Evolutionary conservation across 2,888 invertebrate genomes (phyloP).

Genomic region (Saturnia japonica): DNA sequence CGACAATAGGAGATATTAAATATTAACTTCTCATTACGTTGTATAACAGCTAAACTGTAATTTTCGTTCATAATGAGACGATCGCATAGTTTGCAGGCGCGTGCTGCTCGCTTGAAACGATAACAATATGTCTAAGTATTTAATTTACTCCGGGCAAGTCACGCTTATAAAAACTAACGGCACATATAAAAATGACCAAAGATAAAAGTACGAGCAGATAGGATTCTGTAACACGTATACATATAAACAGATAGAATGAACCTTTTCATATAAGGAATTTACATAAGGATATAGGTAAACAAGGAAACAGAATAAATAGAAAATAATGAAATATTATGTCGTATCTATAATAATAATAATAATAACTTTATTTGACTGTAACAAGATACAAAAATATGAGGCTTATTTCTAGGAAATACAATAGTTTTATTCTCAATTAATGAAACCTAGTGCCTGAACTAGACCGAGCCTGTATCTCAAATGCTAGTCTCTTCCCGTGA

Average conservation of each 20-base stretch:
- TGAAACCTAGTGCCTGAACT: too few relatives aligned
- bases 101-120: neutral
- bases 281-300: neutral
- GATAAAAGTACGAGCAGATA: neutral
- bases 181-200: neutral
- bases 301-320: neutral
- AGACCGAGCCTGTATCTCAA: too few relatives aligned
- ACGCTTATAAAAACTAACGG: constrained; percentile 1
- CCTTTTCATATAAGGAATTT: neutral
- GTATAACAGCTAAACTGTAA: neutral
- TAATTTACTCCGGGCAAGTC: constrained; percentile 4
- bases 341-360: too few relatives aligned
- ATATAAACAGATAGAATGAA: neutral
- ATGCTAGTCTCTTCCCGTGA: too few relatives aligned
- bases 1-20: neutral
- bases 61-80: neutral
- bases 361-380: too few relatives aligned
- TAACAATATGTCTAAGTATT: constrained; percentile 7
- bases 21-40: neutral
- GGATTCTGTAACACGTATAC: neutral
- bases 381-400: too few relatives aligned
- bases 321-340: neutral
- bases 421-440: too few relatives aligned
- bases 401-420: too few relatives aligned
- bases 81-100: neutral